These are phyloP conservation scores for Zosterops japonicus DNA, from an alignment of 2,113 vertebrate species.

Conservation along the genomic window DNA sequence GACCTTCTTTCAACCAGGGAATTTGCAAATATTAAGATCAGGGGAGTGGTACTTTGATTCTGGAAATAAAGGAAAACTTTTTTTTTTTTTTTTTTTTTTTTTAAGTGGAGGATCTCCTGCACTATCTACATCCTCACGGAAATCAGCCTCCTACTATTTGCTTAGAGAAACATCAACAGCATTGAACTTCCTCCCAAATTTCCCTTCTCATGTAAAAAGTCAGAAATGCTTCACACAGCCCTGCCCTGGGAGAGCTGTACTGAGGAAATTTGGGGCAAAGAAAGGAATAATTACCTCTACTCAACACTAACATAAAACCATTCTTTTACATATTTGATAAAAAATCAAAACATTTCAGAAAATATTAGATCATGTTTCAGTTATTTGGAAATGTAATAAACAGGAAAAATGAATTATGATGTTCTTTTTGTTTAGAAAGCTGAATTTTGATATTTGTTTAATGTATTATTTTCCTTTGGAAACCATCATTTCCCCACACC, in stretches of 20 bases:
- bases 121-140: rapidly evolving
- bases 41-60: not conserved
- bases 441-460: not conserved
- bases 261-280: not conserved
- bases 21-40: not conserved
- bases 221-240: not conserved
- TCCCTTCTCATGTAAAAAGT: not conserved
- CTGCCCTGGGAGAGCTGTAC: not conserved
- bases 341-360: not conserved
- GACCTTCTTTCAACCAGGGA: rapidly evolving
- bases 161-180: not conserved
- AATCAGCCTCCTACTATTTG: not conserved
- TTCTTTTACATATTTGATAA: not conserved
- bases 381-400: not conserved
- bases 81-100: not conserved
- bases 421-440: not conserved
- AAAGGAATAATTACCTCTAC: not conserved
- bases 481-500: not conserved
- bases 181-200: not conserved
- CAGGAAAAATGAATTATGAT: not conserved
- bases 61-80: not conserved
- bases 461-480: not conserved
- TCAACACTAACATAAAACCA: not conserved
- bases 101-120: not conserved
- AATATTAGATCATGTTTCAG: not conserved